Conservation (phyloP, 2,888 invertebrate genomes). For the Pyrochroa serraticornis region DNA sequence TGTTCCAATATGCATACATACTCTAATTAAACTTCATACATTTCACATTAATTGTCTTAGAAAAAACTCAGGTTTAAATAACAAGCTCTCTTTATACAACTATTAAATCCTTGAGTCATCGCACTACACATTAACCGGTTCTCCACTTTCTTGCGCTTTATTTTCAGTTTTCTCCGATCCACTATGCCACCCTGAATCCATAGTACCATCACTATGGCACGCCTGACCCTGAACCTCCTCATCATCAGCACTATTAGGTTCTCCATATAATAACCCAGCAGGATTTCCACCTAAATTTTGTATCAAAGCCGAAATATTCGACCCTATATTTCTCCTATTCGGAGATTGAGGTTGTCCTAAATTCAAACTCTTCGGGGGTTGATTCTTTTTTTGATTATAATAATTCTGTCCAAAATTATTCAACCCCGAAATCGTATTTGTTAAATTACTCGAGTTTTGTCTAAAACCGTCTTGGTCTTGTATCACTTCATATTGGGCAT, state of each 20-base stretch:
- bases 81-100: neutral
- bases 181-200: slow-evolving; percentile 75
- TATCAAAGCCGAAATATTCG: slow-evolving; percentile 59
- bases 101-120: neutral
- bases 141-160: slow-evolving; percentile 43
- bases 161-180: slow-evolving; percentile 66
- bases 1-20: slow-evolving; percentile 1
- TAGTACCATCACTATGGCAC: slow-evolving; percentile 60
- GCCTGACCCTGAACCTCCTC: slow-evolving; percentile 53
- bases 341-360: slow-evolving; percentile 31
- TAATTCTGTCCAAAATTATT: slow-evolving; percentile 54
- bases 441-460: slow-evolving; percentile 50
- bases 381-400: slow-evolving; percentile 50
- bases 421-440: slow-evolving; percentile 56
- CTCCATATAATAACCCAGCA: slow-evolving; percentile 57
- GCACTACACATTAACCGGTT: slow-evolving; percentile 51
- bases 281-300: slow-evolving; percentile 59
- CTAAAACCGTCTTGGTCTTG: slow-evolving; percentile 56
- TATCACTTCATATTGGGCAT: slow-evolving; percentile 69
- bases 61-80: neutral
- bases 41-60: too few species aligned
- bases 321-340: slow-evolving; percentile 52
- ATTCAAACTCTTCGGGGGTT: slow-evolving; percentile 51
- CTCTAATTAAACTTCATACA: neutral
- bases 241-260: slow-evolving; percentile 50